A percentile compares a stretch with the other conserved stretches of the same genome.
Conservation (phyloP, 2,888 invertebrate genomes). For the Drosophila tripunctata region DNA sequence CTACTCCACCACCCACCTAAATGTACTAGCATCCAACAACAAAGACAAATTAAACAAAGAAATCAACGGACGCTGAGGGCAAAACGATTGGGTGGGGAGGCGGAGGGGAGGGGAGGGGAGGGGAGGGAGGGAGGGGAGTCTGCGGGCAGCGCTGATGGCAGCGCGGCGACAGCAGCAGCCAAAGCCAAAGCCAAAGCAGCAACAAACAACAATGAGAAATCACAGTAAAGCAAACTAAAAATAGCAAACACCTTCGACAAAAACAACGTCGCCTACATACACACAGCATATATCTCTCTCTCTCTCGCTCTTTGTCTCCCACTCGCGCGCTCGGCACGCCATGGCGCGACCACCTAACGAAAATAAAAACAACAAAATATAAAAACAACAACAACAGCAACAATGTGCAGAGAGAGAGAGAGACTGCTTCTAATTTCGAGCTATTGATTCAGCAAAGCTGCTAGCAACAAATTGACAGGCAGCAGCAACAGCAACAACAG, state of each 20-base stretch:
- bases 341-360: slow-evolving; percentile 33
- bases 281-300: neutral
- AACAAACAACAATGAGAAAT: slow-evolving; percentile 73
- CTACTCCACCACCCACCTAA: neutral
- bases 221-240: slow-evolving; percentile 55
- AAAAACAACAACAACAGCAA: slow-evolving; percentile 17
- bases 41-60: slow-evolving; percentile 76
- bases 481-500: slow-evolving; percentile 14
- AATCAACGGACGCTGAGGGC: slow-evolving; percentile 44
- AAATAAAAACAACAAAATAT: slow-evolving; percentile 33
- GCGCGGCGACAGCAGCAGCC: slow-evolving; percentile 9
- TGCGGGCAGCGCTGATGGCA: neutral
- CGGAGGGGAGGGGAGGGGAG: slow-evolving; percentile 11
- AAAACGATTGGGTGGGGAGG: too few relatives aligned
- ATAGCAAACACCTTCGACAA: slow-evolving; percentile 48
- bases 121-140: slow-evolving; percentile 4
- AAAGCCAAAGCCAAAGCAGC: slow-evolving; percentile 25
- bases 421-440: slow-evolving; percentile 66
- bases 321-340: slow-evolving; percentile 5
- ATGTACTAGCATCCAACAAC: slow-evolving; percentile 56
- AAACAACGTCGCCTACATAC: slow-evolving; percentile 26
- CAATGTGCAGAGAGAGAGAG: slow-evolving; percentile 29
- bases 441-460: slow-evolving; percentile 65
- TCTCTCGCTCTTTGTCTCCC: neutral
- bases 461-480: slow-evolving; percentile 52